A percentile compares a stretch with the other conserved stretches of the same genome.
These are phyloP conservation scores for Paramuricea clavata DNA, from an alignment of 92 coral and sea anemone species.

Conservation along the genomic window DNA sequence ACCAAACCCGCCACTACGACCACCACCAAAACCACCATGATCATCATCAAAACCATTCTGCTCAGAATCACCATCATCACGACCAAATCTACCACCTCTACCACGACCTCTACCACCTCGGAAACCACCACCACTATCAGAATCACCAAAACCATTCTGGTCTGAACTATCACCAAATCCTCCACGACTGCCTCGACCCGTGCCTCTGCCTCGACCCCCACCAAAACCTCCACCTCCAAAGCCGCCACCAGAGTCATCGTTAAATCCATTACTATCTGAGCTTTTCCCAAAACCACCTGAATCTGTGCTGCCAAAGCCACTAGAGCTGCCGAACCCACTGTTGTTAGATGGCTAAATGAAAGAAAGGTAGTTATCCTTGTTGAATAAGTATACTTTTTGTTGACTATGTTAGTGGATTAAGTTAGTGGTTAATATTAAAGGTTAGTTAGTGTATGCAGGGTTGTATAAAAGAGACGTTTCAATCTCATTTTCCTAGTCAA, in stretches of 20 bases:
- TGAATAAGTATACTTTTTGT: too few relatives aligned
- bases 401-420: too few relatives aligned
- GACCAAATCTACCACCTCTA: conserved; percentile 1
- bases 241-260: conserved; percentile 32
- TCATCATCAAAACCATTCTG: conserved; percentile 3
- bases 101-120: conserved; percentile 31
- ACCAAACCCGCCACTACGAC: conserved; percentile 18
- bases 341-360: background rate
- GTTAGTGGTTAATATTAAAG: too few relatives aligned
- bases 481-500: too few relatives aligned
- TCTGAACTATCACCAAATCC: conserved; percentile 25
- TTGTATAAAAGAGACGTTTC: too few relatives aligned
- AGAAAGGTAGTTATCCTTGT: background rate
- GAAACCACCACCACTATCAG: conserved; percentile 9
- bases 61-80: background rate
- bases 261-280: background rate
- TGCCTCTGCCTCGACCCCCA: conserved; percentile 6
- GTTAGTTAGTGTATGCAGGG: too few relatives aligned
- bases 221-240: conserved; percentile 32
- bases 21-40: conserved; percentile 19
- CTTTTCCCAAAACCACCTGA: conserved; percentile 8
- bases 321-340: background rate
- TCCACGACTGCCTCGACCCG: background rate
- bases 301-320: background rate
- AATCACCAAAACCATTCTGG: conserved; percentile 13